Evolutionary conservation across 2,797 vertebrate species (phyloP).

Genomic region (Anniella stebbinsi): DNA sequence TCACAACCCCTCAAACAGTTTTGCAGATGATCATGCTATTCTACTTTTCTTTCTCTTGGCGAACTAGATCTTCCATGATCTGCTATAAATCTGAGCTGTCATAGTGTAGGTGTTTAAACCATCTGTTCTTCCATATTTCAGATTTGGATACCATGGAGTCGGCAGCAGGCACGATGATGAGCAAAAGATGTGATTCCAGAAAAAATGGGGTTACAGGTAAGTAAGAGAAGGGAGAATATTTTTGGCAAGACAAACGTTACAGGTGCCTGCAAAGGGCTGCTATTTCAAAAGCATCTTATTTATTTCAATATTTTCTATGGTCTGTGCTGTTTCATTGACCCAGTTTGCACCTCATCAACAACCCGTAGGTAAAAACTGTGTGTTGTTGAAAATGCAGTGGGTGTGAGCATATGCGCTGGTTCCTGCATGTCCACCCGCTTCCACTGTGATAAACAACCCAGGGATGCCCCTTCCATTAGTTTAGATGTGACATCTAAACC

Average conservation of each 20-base stretch:
- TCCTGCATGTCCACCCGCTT: too few species aligned
- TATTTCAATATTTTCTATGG: neutral
- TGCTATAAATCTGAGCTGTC: neutral
- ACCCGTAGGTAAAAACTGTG: neutral
- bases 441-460: too few species aligned
- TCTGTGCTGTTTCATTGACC: neutral
- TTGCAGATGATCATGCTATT: neutral
- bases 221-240: neutral
- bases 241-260: neutral
- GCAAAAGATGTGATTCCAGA: constrained; percentile 68
- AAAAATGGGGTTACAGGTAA: constrained; percentile 69
- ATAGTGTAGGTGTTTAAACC: neutral
- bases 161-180: constrained; percentile 64
- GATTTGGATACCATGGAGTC: constrained; percentile 79
- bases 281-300: neutral
- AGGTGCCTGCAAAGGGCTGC: neutral
- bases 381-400: too few species aligned
- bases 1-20: neutral
- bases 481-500: too few species aligned
- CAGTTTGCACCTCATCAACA: too few species aligned
- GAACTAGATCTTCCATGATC: neutral
- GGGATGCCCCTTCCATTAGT: too few species aligned
- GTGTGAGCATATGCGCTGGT: too few species aligned
- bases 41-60: neutral
- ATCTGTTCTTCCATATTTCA: constrained; percentile 32